phyloP scores from a whole-genome alignment of 2,797 vertebrate genomes.

The Poecilia gillii region DNA sequence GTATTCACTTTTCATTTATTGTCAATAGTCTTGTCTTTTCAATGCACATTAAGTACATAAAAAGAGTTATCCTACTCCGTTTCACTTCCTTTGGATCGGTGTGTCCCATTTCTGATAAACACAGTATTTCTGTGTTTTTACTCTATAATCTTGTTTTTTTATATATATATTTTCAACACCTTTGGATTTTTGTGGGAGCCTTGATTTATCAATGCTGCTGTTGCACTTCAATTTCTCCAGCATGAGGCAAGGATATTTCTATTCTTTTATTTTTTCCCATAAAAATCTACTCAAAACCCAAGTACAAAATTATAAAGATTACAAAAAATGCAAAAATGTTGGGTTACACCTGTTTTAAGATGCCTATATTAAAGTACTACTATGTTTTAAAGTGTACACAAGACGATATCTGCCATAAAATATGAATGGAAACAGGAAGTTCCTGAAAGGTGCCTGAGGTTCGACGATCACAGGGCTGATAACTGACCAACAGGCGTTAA shows the following conservation, averaged over 20 bases:
- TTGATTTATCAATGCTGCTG: too few species aligned
- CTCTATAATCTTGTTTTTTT: too few species aligned
- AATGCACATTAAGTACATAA: too few species aligned
- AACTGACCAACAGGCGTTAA: neutral
- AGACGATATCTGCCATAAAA: neutral
- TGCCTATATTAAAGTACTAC: neutral
- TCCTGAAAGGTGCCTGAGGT: neutral
- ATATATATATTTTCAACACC: too few species aligned
- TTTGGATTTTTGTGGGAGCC: too few species aligned
- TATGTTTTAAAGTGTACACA: neutral
- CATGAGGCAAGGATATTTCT: neutral
- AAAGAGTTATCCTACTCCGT: too few species aligned
- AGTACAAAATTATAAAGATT: neutral
- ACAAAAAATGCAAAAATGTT: too few species aligned
- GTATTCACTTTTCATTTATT: neutral
- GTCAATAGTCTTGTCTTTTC: too few species aligned
- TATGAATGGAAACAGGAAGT: neutral
- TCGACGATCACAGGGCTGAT: neutral
- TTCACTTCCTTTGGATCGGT: too few species aligned
- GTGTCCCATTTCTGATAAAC: too few species aligned
- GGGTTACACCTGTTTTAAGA: neutral
- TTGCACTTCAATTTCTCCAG: neutral
- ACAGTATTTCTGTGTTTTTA: too few species aligned
- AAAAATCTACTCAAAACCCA: neutral
- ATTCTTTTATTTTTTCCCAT: neutral